phyloP scores from a whole-genome alignment of 2,113 vertebrate genomes.

The Xiphophorus maculatus region DNA sequence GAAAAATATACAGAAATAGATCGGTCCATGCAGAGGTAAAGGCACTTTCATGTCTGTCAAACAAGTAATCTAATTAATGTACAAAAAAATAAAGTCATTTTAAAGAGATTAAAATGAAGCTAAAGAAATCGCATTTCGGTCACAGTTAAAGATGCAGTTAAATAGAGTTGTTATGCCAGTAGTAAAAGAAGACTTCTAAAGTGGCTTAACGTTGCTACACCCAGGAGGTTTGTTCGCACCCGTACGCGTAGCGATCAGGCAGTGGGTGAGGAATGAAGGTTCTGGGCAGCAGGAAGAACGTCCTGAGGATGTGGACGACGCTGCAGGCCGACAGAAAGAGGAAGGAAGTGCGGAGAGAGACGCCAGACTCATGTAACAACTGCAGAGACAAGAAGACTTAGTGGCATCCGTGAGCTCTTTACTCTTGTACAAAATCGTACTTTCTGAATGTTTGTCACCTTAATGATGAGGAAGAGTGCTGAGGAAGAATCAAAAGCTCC shows the following conservation, averaged over 20 bases:
- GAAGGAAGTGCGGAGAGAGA: constrained; percentile 83
- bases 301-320: constrained; percentile 83
- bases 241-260: constrained; percentile 84
- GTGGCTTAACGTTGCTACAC: no score
- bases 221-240: constrained; percentile 72
- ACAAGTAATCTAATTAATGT: no score
- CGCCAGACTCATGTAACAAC: constrained; percentile 82
- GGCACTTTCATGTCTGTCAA: no score
- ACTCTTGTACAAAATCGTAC: neutral
- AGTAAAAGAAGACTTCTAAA: no score
- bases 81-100: no score
- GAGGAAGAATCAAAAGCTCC: constrained; percentile 95
- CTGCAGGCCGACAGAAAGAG: constrained; percentile 86
- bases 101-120: no score
- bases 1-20: no score
- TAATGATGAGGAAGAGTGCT: constrained; percentile 87
- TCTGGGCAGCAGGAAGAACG: constrained; percentile 87
- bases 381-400: constrained; percentile 50
- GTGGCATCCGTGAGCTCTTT: neutral
- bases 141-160: no score
- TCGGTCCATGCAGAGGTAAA: no score
- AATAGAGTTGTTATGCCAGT: no score
- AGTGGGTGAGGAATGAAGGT: constrained; percentile 85
- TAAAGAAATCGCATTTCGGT: no score
- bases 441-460: constrained; percentile 79